Conservation (phyloP, 2,113 vertebrate species). For the Pelvicachromis taeniatus region DNA sequence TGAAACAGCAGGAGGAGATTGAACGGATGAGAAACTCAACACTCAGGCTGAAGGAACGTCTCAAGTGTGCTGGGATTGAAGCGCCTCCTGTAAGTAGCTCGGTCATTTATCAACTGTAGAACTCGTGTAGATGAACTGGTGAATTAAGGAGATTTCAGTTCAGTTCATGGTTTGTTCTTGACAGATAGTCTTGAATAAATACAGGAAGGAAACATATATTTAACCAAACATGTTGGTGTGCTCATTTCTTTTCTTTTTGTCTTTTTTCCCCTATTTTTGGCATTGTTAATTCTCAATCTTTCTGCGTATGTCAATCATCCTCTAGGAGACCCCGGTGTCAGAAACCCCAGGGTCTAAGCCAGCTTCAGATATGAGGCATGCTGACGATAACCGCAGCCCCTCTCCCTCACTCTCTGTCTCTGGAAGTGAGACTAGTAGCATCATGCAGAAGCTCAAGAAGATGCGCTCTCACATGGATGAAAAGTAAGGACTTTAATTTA, state of each 20-base stretch:
- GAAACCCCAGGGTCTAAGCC: slow-evolving; percentile 66
- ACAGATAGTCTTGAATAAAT: background rate
- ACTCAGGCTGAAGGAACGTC: slow-evolving; percentile 86
- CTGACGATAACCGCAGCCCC: slow-evolving; percentile 83
- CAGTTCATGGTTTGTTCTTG: background rate
- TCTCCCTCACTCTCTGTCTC: slow-evolving; percentile 87
- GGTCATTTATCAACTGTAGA: background rate
- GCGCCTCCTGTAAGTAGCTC: slow-evolving; percentile 66
- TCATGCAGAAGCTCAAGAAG: slow-evolving; percentile 98
- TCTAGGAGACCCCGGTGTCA: slow-evolving; percentile 76
- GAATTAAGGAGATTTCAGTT: background rate
- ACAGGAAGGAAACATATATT: background rate
- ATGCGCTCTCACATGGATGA: slow-evolving; percentile 96
- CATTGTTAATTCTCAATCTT: background rate
- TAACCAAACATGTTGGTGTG: background rate
- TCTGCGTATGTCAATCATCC: background rate
- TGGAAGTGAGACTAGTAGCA: slow-evolving; percentile 96
- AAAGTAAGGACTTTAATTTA: slow-evolving; percentile 78
- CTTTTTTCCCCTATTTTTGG: background rate
- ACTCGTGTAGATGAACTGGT: background rate
- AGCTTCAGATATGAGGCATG: slow-evolving; percentile 65
- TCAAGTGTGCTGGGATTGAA: slow-evolving; percentile 84
- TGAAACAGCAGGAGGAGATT: slow-evolving; percentile 96
- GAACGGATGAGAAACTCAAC: slow-evolving; percentile 91
- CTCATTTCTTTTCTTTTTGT: background rate